Base-by-base conservation (phyloP, 2,888 invertebrate species). In the Agrochola lota region DNA sequence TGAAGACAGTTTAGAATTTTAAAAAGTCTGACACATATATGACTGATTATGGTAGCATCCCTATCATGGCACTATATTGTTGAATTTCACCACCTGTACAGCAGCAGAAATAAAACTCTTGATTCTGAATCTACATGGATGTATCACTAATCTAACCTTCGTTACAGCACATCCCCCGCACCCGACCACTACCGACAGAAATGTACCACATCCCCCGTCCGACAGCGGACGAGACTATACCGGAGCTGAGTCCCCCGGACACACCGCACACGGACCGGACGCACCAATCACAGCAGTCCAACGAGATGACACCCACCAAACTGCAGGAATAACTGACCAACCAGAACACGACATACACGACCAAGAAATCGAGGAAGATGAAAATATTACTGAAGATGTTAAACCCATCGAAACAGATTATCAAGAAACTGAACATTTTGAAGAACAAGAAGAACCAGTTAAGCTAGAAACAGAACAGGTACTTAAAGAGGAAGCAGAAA, bases 131-230 rank as follows among this genome's bases (percentile, higher is more conserved):
- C 63, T 63, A 40, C 23, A 23, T 60, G 30, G 1, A 60, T 43
- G 15, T 57, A 1, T 69, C 43, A 69, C 26, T 74, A 43, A 76
- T 43, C 1, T n/a, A 52, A 30, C n/a, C 2, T 78, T 72, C n/a
- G 11, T 86, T 86, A 57, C 93, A 96, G 96, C 96, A 96, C 96
- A 93, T 92, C 81, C 96, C 96, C 83, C 96, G 96, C 94, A 94
- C 95, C 72, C 92, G 87, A 81, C 96, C 93, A 60, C 93, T 90
- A 76, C 95, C 93, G 86, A 92, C 92, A 86, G 95, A 95, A 91
- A 92, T 93, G 87, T 93, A 91, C 90, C 93, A 91, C 80, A 91
- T 93, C 68, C 93, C 94, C 85, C 94, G 85, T 69, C 96, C 95
- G 83, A 87, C 91, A 75, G 94, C 95, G 85, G 96, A 96, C 93